Conservation (phyloP, 2,888 invertebrate genomes). For the Invenusta paracnida region DNA sequence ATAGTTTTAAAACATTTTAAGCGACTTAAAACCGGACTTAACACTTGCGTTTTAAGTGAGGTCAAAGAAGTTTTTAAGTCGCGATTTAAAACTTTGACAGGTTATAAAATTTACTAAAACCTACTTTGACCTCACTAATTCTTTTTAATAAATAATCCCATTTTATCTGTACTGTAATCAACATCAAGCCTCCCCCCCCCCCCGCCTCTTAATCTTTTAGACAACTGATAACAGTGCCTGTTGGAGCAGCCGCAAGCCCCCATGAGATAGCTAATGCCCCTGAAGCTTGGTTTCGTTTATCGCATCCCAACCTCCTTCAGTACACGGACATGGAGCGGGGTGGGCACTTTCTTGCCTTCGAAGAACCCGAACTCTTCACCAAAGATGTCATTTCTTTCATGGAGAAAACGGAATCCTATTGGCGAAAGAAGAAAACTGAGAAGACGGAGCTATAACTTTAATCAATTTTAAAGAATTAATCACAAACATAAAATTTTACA, state of each 20-base stretch:
- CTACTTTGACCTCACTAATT: too few species aligned
- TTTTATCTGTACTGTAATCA: not conserved
- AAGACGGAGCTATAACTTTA: not conserved
- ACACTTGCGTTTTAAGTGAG: too few species aligned
- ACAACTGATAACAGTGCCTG: not conserved
- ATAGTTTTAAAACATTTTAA: too few species aligned
- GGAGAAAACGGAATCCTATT: not conserved
- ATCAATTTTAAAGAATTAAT: not conserved
- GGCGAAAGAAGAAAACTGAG: not conserved
- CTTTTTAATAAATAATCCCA: too few species aligned
- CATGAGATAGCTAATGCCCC: not conserved
- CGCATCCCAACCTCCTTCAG: slow-evolving; percentile 52
- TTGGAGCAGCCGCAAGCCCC: not conserved
- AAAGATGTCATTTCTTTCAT: slow-evolving; percentile 52
- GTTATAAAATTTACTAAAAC: too few species aligned
- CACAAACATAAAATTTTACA: not conserved
- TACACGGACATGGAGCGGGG: slow-evolving; percentile 46
- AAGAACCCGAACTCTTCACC: slow-evolving; percentile 28
- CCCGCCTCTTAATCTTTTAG: too few species aligned
- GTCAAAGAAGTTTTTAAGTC: too few species aligned
- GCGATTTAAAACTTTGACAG: too few species aligned
- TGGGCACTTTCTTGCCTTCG: slow-evolving; percentile 21
- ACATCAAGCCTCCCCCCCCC: not conserved
- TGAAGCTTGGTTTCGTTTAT: not conserved
- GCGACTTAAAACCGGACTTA: too few species aligned